These are phyloP conservation scores for Origma solitaria DNA, from an alignment of 2,113 vertebrate species.

Conservation along the genomic window DNA sequence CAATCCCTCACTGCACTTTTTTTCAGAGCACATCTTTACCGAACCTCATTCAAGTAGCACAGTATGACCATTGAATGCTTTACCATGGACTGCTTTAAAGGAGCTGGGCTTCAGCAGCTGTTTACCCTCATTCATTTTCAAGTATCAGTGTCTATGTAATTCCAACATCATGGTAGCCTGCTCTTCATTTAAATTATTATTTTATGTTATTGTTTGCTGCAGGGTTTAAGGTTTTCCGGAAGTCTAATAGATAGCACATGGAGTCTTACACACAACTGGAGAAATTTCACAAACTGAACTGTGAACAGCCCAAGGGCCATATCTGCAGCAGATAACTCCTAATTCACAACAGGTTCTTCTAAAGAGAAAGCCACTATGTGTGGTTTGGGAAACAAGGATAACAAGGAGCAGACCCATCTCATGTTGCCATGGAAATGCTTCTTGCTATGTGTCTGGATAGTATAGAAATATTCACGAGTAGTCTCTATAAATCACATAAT, in stretches of 20 bases:
- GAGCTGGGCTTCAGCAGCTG: neutral
- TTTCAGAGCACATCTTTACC: neutral
- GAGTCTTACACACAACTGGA: neutral
- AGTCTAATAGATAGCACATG: neutral
- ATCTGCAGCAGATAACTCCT: neutral
- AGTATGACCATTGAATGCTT: neutral
- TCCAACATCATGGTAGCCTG: neutral
- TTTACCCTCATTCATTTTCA: neutral
- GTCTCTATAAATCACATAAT: neutral
- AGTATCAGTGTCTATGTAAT: neutral
- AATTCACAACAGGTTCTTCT: conserved; percentile 16
- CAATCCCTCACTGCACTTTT: neutral
- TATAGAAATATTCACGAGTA: neutral
- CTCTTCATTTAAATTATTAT: neutral
- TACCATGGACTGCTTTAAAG: neutral
- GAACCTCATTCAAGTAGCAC: neutral
- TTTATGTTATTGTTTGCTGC: neutral
- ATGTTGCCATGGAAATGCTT: neutral
- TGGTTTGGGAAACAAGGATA: neutral
- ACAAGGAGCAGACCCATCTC: neutral
- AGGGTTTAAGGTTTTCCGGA: neutral
- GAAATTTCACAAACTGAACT: neutral
- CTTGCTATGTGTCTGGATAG: neutral
- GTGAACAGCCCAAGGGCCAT: neutral
- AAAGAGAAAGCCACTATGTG: neutral